Evolutionary conservation across 2,888 invertebrate genomes (phyloP).

Genomic region (Gordius sp.): DNA sequence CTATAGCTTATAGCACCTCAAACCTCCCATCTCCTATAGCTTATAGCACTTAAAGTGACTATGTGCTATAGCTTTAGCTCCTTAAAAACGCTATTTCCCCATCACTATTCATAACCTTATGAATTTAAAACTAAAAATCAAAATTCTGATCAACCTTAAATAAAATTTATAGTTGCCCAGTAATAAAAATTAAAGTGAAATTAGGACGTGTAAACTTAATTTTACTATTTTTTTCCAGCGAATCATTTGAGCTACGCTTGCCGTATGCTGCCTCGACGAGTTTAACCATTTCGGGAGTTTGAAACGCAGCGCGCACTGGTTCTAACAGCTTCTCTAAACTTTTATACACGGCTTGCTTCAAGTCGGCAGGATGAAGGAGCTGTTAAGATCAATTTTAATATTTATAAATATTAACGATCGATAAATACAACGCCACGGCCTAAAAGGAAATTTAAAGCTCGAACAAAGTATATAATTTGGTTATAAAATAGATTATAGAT

Average conservation of each 20-base stretch:
- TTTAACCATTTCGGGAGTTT: conserved; percentile 47
- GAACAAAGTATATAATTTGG: not conserved
- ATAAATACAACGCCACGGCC: too few relatives aligned
- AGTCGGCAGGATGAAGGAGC: conserved; percentile 61
- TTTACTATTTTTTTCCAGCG: not conserved
- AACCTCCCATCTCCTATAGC: too few relatives aligned
- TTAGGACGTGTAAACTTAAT: not conserved
- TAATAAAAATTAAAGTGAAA: too few relatives aligned
- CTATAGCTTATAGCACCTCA: too few relatives aligned
- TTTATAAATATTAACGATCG: not conserved
- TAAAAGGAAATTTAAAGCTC: too few relatives aligned
- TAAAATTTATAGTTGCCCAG: too few relatives aligned
- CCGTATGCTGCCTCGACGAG: conserved; percentile 61
- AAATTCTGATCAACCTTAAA: too few relatives aligned
- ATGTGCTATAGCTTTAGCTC: too few relatives aligned
- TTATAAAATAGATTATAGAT: not conserved
- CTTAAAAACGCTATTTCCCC: too few relatives aligned
- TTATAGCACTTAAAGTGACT: too few relatives aligned
- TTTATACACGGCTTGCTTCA: conserved; percentile 55
- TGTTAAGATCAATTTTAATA: conserved; percentile 19
- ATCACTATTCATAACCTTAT: too few relatives aligned
- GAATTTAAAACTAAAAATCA: too few relatives aligned
- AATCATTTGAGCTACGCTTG: not conserved
- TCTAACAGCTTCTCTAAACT: conserved; percentile 59
- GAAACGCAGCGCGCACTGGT: conserved; percentile 61